phyloP scores from a whole-genome alignment of 2,888 invertebrate species.

The Lymantria dispar region DNA sequence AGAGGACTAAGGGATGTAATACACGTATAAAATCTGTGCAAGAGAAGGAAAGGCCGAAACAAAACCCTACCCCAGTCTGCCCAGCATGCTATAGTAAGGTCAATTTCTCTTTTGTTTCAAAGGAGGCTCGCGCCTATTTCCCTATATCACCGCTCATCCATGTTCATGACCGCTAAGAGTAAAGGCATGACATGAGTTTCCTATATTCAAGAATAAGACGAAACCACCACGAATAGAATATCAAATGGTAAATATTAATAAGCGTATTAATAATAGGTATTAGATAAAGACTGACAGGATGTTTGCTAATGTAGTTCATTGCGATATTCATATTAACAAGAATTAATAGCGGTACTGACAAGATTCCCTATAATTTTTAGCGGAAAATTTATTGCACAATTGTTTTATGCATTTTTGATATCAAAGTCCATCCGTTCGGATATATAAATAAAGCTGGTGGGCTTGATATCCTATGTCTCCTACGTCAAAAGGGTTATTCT shows the following conservation, averaged over 20 bases:
- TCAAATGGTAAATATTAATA: neutral
- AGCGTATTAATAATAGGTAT: neutral
- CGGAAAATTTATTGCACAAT: conserved; percentile 12
- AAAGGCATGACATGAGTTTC: too few relatives aligned
- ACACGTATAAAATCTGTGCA: too few relatives aligned
- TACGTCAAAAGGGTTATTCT: conserved; percentile 20
- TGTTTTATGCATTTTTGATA: conserved; percentile 13
- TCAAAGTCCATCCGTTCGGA: conserved; percentile 30
- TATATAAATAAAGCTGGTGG: conserved; percentile 24
- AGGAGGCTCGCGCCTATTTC: too few relatives aligned
- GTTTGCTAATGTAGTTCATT: neutral
- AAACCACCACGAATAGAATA: too few relatives aligned
- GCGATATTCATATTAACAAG: neutral
- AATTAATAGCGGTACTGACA: neutral
- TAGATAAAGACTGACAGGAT: neutral
- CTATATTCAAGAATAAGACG: too few relatives aligned
- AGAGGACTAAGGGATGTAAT: too few relatives aligned
- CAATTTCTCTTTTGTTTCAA: too few relatives aligned
- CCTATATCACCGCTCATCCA: too few relatives aligned
- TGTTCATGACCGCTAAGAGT: too few relatives aligned
- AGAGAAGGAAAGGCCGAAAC: too few relatives aligned
- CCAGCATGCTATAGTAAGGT: too few relatives aligned
- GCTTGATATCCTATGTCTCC: conserved; percentile 21
- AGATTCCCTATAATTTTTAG: conserved; percentile 9
- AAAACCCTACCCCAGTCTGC: too few relatives aligned